Evolutionary conservation across 2,797 vertebrate genomes (phyloP), one percentile per base, ranked within the genome.

Genomic region (Neomorphus geoffroyi): DNA sequence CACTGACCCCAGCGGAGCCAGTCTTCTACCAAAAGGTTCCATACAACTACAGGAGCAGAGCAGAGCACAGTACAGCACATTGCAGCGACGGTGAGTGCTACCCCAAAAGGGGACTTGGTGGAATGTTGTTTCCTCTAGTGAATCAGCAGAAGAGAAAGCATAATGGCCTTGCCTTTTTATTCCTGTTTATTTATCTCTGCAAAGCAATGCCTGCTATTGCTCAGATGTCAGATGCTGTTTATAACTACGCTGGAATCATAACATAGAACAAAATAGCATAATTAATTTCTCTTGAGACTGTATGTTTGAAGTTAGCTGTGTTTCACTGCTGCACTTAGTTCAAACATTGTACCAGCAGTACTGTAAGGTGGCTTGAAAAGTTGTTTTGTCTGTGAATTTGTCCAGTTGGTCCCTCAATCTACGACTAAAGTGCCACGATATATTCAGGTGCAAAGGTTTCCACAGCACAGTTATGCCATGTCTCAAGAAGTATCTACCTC

Each of bases 171-270:
- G 77, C 79, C 53, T 90, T 91, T 89, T 74, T 92, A 82, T 72
- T 82, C 78, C 64, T 90, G 81, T 78, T 28, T 71, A 71, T 95
- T 85, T 90, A 93, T 88, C 85, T 94, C 90, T 37, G 69, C 85
- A 86, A 85, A 88, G 85, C 85, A 88, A 64, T 48, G 94, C 75
- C 67, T 88, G 79, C 83, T 82, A 83, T 88, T 2, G 10, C 93
- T 95, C 91, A 95, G 80, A 87, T 89, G 91, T 92, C 93, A 96
- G 92, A 88, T 95, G 91, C 85, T 95, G 89, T 92, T 96, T 94
- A 90, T 94, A 96, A 92, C 94, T 71, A 50, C 5, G 6, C 90
- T 88, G 82, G 93, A 91, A 94, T 83, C 75, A 45, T 56, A 83
- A 80, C 89, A 69, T 65, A 48, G 73, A 90, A 92, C 57, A 86